Base-by-base conservation (phyloP, 2,888 invertebrate genomes). In the Drosophila fungiperda region DNA sequence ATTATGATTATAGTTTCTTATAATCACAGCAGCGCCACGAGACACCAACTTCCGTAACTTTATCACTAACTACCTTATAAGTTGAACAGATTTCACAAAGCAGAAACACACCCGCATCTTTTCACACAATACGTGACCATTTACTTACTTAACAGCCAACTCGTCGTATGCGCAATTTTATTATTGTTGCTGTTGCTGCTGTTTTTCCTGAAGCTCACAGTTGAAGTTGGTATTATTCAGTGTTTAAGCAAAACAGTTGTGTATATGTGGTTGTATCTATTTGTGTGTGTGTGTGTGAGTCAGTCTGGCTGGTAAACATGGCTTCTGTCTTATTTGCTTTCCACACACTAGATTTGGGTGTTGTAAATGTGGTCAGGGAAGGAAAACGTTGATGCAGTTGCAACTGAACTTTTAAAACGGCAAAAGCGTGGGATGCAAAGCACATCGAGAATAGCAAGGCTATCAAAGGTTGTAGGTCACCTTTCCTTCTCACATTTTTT, bases 41-140 rank as follows among this genome's bases (percentile, higher is more conserved):
- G 23, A 35, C 42, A 38, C 40, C 36, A 54, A 62, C 45, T 62
- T 67, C 11, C 33, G 50, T 38, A 64, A 57, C 67, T 60, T 60
- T 29, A 60, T 29, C 40, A 23, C 33, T 54, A 53, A 71, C 65
- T 63, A 55, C 54, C 15, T 45, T 65, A 55, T 50, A 76, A 62
- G 62, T 53, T 38, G 17, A 63, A 29, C 38, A 58, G 42, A 48
- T 42, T 59, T 42, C 17, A 32, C 50, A 65, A 1, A 42, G 33
- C 42, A 64, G 20, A 23, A 20, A 33, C 35, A 35, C 52, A 59
- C 52, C 54, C 32, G 60, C 38, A 62, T 63, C 58, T 58, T 59
- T 7, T 3, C 69, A 49, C 68, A 78, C 55, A 72, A 68, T 57
- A 89, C 89, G 89, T 85, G 89, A 85, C 89, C 72, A 71, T 78